Evolutionary conservation across 2,888 invertebrate genomes (phyloP), one percentile per base, ranked within the genome.

Genomic region (Leptura quadrifasciata): DNA sequence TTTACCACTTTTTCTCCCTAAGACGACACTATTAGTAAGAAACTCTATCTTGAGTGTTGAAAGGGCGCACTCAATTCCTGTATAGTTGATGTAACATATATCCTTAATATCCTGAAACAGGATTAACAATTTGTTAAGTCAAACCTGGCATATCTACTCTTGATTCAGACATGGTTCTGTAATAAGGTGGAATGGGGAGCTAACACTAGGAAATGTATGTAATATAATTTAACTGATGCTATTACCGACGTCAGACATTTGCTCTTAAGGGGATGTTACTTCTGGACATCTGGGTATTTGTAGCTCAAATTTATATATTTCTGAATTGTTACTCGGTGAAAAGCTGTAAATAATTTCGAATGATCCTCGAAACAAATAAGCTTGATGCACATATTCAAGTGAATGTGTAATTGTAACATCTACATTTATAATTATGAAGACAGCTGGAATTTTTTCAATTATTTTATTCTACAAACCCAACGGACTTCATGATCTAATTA

Each of bases 61-160:
- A 69, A 69, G 69, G 69, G 24, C 69, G 68, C 69, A 39, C 58
- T 69, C 69, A 58, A 69, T 69, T 31, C 69, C 69, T 63, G 69
- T 69, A 69, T 21, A 73, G 65, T 73, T 64, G 70, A 76, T 72
- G 73, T 80, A 79, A 82, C 81, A 74, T 80, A 82, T 80, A 78
- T 76, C 79, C 77, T 75, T 82, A 82, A 82, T 82, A 82, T 82
- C 82, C 82, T 82, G 80, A 74, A 79, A 78, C 81, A 73, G 80
- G 79, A 80, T 81, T 80, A 82, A 81, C 80, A 81, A 82, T 82
- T 82, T 82, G 81, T 82, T 81, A 82, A 78, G 82, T 76, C 67
- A 61, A 76, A 79, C 69, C 77, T 77, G 81, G 80, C 81, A 80
- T 78, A 80, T 79, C n/a, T n/a, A 75, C 79, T 80, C 81, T 76